Conservation (phyloP, 1,140 invertebrate species). For the Polypedilum pembai region DNA sequence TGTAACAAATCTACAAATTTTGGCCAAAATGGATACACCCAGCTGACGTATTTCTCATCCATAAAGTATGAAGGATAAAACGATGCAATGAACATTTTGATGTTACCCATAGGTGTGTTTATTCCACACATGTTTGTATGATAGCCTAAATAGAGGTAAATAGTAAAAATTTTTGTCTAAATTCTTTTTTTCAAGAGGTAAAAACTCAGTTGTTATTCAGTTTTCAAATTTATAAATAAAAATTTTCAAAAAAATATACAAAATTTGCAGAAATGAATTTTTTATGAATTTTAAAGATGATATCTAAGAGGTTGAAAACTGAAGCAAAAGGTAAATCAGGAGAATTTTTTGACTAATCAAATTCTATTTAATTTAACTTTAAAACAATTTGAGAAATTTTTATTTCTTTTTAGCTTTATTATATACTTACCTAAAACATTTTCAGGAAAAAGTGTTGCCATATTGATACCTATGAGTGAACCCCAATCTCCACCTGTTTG, state of each 20-base stretch:
- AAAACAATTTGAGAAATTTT: too few species aligned
- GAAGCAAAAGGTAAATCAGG: too few species aligned
- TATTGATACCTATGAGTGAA: conserved; percentile 48
- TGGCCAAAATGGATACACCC: conserved; percentile 54
- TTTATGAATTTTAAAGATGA: too few species aligned
- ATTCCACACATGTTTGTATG: conserved; percentile 58
- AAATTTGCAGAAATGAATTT: too few species aligned
- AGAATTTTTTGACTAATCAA: too few species aligned
- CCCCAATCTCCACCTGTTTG: conserved; percentile 70
- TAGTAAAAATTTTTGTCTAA: too few species aligned
- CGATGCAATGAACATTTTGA: conserved; percentile 48
- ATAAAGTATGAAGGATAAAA: conserved; percentile 52
- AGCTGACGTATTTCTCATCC: conserved; percentile 48
- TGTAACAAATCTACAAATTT: conserved; percentile 48
- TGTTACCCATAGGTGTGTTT: conserved; percentile 33
- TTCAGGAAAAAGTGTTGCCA: conserved; percentile 63
- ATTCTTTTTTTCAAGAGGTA: too few species aligned
- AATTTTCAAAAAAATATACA: neutral
- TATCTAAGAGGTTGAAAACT: too few species aligned
- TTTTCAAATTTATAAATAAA: too few species aligned
- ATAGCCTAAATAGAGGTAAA: conserved; percentile 33
- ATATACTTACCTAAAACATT: conserved; percentile 54
- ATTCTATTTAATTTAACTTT: too few species aligned
- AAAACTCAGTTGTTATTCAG: too few species aligned
- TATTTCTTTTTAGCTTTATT: too few species aligned